Percentiles rank a stretch among this genome's conserved stretches.
These are phyloP conservation scores for Pseudotriccus pelzelni DNA, from an alignment of 2,797 vertebrate genomes.

Conservation along the genomic window DNA sequence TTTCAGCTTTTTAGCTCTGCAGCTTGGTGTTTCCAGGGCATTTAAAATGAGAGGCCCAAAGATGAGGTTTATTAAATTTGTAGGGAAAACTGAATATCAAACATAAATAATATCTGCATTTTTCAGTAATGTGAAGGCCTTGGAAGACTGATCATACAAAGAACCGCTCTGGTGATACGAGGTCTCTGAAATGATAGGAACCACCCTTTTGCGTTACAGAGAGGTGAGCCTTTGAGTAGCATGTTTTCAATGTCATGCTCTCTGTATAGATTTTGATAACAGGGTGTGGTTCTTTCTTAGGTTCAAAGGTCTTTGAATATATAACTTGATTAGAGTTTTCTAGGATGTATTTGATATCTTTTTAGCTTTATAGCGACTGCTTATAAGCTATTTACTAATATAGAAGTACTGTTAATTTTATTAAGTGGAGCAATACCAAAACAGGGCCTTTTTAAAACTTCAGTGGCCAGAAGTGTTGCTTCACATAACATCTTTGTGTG, in stretches of 20 bases:
- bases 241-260: background rate
- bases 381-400: background rate
- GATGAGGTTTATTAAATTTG: background rate
- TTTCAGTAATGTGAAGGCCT: background rate
- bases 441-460: background rate
- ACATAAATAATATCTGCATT: background rate
- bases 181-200: background rate
- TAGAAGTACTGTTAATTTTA: background rate
- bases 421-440: background rate
- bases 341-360: background rate
- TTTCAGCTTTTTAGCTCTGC: background rate
- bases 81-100: constrained; percentile 12
- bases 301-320: background rate
- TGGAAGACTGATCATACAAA: background rate
- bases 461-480: background rate
- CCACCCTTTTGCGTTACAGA: background rate
- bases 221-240: background rate
- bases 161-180: background rate
- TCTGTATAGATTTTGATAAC: background rate
- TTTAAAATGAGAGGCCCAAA: background rate
- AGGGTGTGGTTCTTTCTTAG: background rate
- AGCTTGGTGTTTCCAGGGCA: background rate
- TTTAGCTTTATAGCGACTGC: background rate
- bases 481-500: background rate
- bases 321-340: background rate